Conservation (phyloP, 2,888 invertebrate species). For the Cinara cedri region DNA sequence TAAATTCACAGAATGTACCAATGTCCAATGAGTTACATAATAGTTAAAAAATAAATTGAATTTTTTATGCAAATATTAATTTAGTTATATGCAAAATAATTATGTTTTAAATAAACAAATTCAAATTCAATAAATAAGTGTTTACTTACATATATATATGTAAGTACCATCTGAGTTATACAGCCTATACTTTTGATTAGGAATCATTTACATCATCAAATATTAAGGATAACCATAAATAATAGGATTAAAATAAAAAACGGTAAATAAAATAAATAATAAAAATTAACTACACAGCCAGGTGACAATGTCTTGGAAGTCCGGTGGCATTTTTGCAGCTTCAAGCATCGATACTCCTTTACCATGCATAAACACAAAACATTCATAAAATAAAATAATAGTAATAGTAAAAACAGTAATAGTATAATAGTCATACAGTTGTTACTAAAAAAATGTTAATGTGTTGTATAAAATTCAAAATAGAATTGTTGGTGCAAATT, state of each 20-base stretch:
- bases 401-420: conserved; percentile 25
- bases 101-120: neutral
- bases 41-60: neutral
- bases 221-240: conserved; percentile 26
- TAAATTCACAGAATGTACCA: neutral
- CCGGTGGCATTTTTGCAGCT: conserved; percentile 55
- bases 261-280: conserved; percentile 38
- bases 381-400: conserved; percentile 44
- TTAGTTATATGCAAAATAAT: conserved; percentile 10
- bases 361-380: conserved; percentile 57
- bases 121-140: conserved; percentile 22
- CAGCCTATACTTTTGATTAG: conserved; percentile 38
- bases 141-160: too few species aligned
- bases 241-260: conserved; percentile 22
- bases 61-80: conserved; percentile 14
- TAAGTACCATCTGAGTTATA: neutral
- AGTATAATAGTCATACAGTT: conserved; percentile 40
- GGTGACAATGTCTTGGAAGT: conserved; percentile 55
- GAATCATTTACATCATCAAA: conserved; percentile 11
- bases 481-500: conserved; percentile 41
- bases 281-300: conserved; percentile 54
- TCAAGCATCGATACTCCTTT: conserved; percentile 55
- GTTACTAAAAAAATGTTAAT: conserved; percentile 27
- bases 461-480: conserved; percentile 29
- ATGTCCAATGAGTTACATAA: conserved; percentile 9